Conservation (phyloP, 2,113 vertebrate species). For the Diglossa brunneiventris region DNA sequence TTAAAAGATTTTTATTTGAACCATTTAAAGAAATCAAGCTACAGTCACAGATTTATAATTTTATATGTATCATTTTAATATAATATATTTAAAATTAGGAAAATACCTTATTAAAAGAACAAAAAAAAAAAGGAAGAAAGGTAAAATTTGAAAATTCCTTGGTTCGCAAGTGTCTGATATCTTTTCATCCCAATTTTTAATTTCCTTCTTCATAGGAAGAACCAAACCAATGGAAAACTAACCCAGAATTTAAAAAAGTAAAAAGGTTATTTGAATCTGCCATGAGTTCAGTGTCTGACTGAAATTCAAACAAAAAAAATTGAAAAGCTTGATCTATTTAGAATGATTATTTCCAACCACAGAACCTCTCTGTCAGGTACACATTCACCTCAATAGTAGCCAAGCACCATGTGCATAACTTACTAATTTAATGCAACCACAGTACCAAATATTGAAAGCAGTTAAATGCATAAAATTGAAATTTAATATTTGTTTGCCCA, state of each 20-base stretch:
- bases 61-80: neutral
- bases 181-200: neutral
- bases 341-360: neutral
- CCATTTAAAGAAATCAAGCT: neutral
- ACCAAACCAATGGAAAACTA: neutral
- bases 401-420: neutral
- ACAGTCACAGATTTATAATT: neutral
- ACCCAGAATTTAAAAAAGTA: neutral
- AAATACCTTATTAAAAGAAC: neutral
- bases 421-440: neutral
- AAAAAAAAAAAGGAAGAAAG: neutral
- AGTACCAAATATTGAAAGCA: neutral
- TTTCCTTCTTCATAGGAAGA: neutral
- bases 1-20: neutral
- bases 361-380: neutral
- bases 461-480: neutral
- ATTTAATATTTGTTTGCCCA: neutral
- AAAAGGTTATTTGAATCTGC: neutral
- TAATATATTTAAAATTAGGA: neutral
- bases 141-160: neutral
- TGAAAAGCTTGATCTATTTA: neutral
- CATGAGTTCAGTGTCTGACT: neutral
- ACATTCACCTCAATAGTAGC: neutral
- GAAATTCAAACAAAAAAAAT: neutral
- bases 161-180: neutral